A percentile compares a stretch with the other conserved stretches of the same genome.
Evolutionary conservation across 2,113 vertebrate species (phyloP).

Genomic region (Oncorhynchus masou): DNA sequence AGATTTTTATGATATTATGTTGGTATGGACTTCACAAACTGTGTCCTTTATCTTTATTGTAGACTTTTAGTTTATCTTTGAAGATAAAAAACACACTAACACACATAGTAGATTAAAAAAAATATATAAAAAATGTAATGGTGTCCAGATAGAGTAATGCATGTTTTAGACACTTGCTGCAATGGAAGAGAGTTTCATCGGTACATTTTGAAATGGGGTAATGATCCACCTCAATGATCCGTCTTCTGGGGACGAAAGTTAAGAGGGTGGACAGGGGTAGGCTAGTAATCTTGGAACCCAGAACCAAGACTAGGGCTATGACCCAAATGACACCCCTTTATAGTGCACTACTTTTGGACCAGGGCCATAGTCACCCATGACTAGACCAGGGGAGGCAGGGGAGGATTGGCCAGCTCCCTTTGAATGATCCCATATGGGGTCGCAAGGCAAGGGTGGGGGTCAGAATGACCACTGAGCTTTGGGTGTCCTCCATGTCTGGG

Average conservation of each 20-base stretch:
- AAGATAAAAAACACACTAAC: too few relatives aligned
- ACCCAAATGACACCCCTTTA: too few relatives aligned
- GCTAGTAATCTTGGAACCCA: too few relatives aligned
- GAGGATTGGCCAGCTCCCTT: neutral
- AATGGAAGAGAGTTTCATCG: neutral
- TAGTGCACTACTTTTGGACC: too few relatives aligned
- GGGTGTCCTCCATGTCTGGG: neutral
- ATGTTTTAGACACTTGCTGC: neutral
- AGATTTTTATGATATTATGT: slow-evolving; percentile 10
- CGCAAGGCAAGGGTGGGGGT: neutral
- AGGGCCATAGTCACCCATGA: too few relatives aligned
- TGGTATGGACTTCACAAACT: neutral
- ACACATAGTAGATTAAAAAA: too few relatives aligned
- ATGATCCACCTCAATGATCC: neutral
- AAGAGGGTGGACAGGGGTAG: neutral
- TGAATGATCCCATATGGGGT: neutral
- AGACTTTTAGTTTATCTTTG: too few relatives aligned
- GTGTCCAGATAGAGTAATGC: neutral
- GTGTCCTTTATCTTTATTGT: too few relatives aligned
- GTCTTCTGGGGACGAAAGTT: neutral
- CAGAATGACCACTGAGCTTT: slow-evolving; percentile 9
- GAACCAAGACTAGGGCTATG: too few relatives aligned
- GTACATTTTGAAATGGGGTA: neutral
- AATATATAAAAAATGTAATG: neutral
- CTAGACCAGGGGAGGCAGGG: neutral